These are phyloP conservation scores for Scomberomorus guttatus DNA, from an alignment of 2,797 vertebrate genomes.

Conservation along the genomic window DNA sequence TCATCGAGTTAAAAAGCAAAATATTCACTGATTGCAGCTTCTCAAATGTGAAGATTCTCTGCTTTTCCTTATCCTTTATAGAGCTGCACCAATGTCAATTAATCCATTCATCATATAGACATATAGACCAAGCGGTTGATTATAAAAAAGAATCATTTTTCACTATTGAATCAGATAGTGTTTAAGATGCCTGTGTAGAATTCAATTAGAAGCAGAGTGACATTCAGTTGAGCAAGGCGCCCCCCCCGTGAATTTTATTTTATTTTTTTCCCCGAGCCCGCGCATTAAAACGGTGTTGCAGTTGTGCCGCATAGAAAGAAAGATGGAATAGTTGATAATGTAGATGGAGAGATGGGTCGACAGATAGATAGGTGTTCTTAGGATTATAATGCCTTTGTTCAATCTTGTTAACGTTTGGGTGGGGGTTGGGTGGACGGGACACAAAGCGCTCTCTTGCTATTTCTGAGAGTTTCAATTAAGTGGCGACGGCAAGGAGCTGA, in stretches of 20 bases:
- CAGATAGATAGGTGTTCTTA: conserved; percentile 26
- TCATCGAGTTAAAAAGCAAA: background rate
- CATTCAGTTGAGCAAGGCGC: background rate
- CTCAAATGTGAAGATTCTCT: background rate
- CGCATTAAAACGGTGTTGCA: too few species aligned
- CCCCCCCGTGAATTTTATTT: too few species aligned
- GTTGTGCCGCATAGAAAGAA: background rate
- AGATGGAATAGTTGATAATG: conserved; percentile 4
- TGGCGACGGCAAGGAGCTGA: conserved; percentile 33
- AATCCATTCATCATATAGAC: too few species aligned
- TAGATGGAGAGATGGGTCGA: conserved; percentile 22
- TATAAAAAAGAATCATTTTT: background rate
- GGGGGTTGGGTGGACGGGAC: background rate
- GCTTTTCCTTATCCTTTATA: background rate
- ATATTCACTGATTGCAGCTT: background rate
- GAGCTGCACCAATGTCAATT: too few species aligned
- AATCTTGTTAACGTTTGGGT: conserved; percentile 24
- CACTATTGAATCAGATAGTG: background rate
- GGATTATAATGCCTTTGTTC: conserved; percentile 30
- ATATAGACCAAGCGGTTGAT: too few species aligned
- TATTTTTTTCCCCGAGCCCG: too few species aligned
- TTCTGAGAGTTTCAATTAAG: conserved; percentile 65
- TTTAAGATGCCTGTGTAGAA: conserved; percentile 5
- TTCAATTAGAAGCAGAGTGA: conserved; percentile 29
- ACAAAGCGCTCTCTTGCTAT: conserved; percentile 29